These are phyloP conservation scores for Caretta caretta DNA, from an alignment of 2,113 vertebrate genomes.

Conservation along the genomic window DNA sequence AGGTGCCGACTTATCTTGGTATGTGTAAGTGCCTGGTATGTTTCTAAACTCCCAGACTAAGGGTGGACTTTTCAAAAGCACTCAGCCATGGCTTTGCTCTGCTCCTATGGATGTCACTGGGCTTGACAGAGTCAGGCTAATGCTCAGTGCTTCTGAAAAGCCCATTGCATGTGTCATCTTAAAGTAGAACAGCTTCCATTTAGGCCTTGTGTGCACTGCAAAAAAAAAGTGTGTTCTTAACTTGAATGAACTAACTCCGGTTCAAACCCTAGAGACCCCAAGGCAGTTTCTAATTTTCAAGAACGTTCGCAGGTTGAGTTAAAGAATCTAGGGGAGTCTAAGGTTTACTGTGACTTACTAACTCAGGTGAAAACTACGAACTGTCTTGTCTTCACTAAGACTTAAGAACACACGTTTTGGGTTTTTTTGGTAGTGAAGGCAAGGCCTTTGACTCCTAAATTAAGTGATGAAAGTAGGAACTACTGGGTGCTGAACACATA, in stretches of 20 bases:
- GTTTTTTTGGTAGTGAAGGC: not conserved
- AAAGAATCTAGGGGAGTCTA: not conserved
- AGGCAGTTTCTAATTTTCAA: not conserved
- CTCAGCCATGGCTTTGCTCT: not conserved
- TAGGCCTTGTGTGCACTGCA: not conserved
- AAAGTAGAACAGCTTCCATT: not conserved
- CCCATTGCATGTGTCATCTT: not conserved
- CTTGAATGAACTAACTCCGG: not conserved
- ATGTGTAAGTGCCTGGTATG: accelerated
- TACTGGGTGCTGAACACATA: not conserved
- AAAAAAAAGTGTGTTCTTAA: not conserved
- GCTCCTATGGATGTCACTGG: accelerated
- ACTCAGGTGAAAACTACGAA: not conserved
- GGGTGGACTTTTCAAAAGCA: not conserved
- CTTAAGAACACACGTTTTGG: not conserved
- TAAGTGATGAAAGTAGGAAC: not conserved
- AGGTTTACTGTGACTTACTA: not conserved
- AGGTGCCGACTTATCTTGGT: not conserved
- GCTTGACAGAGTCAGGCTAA: not conserved
- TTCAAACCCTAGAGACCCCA: not conserved
- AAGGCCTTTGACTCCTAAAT: not conserved
- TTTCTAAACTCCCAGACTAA: not conserved
- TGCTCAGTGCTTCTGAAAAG: not conserved
- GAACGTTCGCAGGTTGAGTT: not conserved
- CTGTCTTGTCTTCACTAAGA: not conserved